Evolutionary conservation across 2,113 vertebrate species (phyloP).

Genomic region (Anthoscopus minutus): DNA sequence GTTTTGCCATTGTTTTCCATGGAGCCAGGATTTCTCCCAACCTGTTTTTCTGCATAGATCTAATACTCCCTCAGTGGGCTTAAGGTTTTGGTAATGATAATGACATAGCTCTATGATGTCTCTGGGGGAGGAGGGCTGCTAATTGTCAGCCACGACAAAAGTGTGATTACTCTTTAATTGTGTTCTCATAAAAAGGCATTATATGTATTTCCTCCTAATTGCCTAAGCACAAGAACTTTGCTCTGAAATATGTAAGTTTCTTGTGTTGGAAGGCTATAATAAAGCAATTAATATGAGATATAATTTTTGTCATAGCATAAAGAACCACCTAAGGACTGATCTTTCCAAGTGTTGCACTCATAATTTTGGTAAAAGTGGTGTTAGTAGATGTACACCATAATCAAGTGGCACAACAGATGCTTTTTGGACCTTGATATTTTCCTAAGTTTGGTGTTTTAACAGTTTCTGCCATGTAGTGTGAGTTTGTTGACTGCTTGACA

Average conservation of each 20-base stretch:
- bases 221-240: not conserved
- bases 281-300: not conserved
- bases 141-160: constrained; percentile 31
- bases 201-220: constrained; percentile 26
- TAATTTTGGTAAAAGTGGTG: not conserved
- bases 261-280: not conserved
- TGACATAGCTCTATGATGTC: constrained; percentile 27
- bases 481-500: not conserved
- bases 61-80: constrained; percentile 37
- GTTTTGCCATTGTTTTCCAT: constrained; percentile 24
- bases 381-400: not conserved
- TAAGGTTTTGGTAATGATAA: constrained; percentile 55
- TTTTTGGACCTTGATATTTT: not conserved
- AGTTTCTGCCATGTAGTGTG: not conserved
- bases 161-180: constrained; percentile 50
- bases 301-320: not conserved
- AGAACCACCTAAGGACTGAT: not conserved
- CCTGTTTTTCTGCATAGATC: constrained; percentile 15
- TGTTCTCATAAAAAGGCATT: constrained; percentile 30
- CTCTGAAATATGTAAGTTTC: not conserved
- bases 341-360: rapidly evolving
- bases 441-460: not conserved
- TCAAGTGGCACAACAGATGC: not conserved
- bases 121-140: constrained; percentile 16
- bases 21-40: constrained; percentile 12